phyloP scores from a whole-genome alignment of 2,888 invertebrate genomes.

The Lycia hirtaria region DNA sequence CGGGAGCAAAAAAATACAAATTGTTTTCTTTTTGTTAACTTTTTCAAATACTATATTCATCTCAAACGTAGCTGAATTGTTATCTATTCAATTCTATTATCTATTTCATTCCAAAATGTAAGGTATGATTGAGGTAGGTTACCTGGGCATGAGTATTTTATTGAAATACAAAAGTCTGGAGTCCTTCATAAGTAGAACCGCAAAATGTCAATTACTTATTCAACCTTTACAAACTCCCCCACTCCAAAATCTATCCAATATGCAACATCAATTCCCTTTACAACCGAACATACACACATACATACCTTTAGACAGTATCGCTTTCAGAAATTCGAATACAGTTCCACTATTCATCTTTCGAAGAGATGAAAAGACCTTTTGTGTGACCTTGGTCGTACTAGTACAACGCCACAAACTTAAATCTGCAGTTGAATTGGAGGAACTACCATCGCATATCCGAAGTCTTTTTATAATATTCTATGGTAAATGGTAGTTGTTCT shows the following conservation, averaged over 20 bases:
- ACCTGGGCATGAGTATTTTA: no score
- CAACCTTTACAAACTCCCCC: not conserved
- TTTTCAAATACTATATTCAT: no score
- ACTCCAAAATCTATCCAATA: slow-evolving; percentile 24
- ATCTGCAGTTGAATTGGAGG: not conserved
- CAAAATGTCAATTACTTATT: slow-evolving; percentile 1
- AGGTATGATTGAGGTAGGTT: no score
- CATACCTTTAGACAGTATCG: slow-evolving; percentile 23
- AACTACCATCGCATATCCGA: not conserved
- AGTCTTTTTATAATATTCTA: not conserved
- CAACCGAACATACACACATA: slow-evolving; percentile 3
- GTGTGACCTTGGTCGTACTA: slow-evolving; percentile 58
- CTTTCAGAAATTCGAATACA: slow-evolving; percentile 29
- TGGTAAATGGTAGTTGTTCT: not conserved
- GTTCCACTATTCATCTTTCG: slow-evolving; percentile 35
- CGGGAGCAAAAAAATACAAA: no score
- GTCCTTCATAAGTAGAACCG: not conserved
- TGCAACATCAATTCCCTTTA: slow-evolving; percentile 24
- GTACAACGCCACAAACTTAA: not conserved
- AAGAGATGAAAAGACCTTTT: slow-evolving; percentile 62
- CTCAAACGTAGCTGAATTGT: no score
- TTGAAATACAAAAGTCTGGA: no score
- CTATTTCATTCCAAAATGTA: no score
- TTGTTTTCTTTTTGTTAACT: no score
- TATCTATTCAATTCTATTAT: no score